Evolutionary conservation across 2,113 vertebrate species (phyloP).

Genomic region (Rhinoderma darwinii): DNA sequence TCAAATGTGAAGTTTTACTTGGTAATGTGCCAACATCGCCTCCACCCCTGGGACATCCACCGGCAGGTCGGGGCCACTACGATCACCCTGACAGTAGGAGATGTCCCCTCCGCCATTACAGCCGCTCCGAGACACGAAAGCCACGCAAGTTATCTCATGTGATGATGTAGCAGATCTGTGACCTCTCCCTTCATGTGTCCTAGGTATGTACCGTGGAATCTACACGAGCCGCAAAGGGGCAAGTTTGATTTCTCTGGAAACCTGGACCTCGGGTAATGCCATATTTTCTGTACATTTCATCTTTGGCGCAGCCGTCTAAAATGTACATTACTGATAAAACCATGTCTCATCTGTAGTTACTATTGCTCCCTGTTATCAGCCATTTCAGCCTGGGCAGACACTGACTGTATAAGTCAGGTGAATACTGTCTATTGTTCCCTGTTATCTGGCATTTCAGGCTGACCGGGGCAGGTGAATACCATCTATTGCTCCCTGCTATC

Average conservation of each 20-base stretch:
- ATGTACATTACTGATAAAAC: neutral
- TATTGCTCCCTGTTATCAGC: neutral
- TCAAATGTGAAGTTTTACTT: no score
- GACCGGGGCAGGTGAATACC: neutral
- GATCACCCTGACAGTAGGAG: no score
- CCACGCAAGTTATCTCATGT: neutral
- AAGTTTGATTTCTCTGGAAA: slow-evolving; percentile 84
- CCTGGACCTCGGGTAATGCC: slow-evolving; percentile 86
- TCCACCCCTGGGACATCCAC: no score
- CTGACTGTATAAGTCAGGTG: no score
- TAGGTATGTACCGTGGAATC: slow-evolving; percentile 91
- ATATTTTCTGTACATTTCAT: neutral
- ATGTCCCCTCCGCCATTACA: no score
- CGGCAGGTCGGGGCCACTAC: no score
- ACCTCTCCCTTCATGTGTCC: neutral
- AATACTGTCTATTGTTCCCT: neutral
- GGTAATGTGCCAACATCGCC: no score
- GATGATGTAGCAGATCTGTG: neutral
- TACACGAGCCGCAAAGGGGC: slow-evolving; percentile 85
- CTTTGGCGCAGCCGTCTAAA: neutral
- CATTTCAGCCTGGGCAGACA: no score
- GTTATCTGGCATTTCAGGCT: neutral
- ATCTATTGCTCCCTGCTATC: no score
- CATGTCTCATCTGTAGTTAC: neutral
- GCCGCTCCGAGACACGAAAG: no score